Evolutionary conservation across 2,797 vertebrate species (phyloP), one percentile per base, ranked within the genome.

Genomic region (Spinus pinus): DNA sequence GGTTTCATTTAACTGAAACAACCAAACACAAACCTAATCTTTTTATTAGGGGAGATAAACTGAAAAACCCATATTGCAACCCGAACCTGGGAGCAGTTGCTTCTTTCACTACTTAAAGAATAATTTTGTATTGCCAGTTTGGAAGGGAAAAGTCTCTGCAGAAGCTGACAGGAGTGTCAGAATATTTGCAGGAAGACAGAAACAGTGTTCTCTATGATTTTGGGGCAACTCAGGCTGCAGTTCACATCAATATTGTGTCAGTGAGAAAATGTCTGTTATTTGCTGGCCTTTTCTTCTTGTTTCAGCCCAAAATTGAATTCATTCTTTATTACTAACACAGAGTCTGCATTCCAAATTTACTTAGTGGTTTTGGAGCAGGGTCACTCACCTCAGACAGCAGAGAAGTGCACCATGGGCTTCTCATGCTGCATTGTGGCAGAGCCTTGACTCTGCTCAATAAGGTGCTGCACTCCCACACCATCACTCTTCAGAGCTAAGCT

Each of bases 391-490:
- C 56, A 70, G 56, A 46, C 27, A 61, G 64, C 35, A 69, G 70
- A 72, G 60, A 7, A 2, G 12, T 15, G 21, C 31, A 41, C 71
- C 23, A 3, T 4, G 16, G 51, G 54, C 66, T 79, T 47, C 64
- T 81, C 3, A 1, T 0, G 0, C 58, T 3, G 0, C 2, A 1
- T 42, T 2, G 0, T 66, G 56, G 16, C 23, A 17, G 33, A 60
- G 75, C 49, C 3, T 25, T 35, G 53, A 18, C 64, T 44, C 46
- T 15, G 57, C 62, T 88, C 75, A 35, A 2, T 77, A 53, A 83
- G 49, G 6, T 47, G 53, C 24, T 49, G 46, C 2, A 3, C n/a
- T 86, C 65, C 46, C 31, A 2, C 11, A 1, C 53, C 44, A 39
- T 81, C 77, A 23, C 23, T 93, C 85, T 83, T 79, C 58, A 58